Evolutionary conservation across 2,888 invertebrate species (phyloP).

Genomic region (Neoscelio sp.): DNA sequence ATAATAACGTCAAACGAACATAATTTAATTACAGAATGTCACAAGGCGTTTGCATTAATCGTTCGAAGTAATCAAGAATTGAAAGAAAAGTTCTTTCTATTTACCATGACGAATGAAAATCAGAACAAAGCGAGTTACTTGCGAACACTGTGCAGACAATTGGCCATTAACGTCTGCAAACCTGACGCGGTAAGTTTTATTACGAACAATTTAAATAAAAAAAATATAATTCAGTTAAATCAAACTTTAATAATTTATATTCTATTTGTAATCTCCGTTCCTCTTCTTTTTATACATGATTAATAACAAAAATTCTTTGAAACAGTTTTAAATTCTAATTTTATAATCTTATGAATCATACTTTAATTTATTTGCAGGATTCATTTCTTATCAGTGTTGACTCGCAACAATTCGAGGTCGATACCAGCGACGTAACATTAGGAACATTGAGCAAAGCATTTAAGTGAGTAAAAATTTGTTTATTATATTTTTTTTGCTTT

Average conservation of each 20-base stretch:
- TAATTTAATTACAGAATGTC: constrained; percentile 92
- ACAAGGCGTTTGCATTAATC: constrained; percentile 95
- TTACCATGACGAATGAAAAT: constrained; percentile 93
- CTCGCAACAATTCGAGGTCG: constrained; percentile 93
- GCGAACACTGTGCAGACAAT: constrained; percentile 92
- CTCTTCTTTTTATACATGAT: background rate
- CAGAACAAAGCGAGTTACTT: constrained; percentile 93
- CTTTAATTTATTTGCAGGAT: constrained; percentile 87
- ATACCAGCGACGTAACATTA: constrained; percentile 93
- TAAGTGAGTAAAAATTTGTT: constrained; percentile 85
- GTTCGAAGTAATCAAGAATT: constrained; percentile 93
- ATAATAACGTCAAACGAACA: background rate
- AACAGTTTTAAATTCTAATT: constrained; percentile 1
- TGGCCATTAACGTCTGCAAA: constrained; percentile 96
- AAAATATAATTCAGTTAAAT: no score
- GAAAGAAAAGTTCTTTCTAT: constrained; percentile 95
- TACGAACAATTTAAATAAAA: no score
- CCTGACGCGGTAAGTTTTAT: constrained; percentile 92
- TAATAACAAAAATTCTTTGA: background rate
- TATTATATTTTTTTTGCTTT: no score
- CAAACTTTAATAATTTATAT: no score
- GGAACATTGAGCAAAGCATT: constrained; percentile 96
- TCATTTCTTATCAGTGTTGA: constrained; percentile 91
- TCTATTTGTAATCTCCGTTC: background rate
- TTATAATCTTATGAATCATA: no score